Evolutionary conservation across 2,888 invertebrate genomes (phyloP).

Genomic region (Macrophya alboannulata): DNA sequence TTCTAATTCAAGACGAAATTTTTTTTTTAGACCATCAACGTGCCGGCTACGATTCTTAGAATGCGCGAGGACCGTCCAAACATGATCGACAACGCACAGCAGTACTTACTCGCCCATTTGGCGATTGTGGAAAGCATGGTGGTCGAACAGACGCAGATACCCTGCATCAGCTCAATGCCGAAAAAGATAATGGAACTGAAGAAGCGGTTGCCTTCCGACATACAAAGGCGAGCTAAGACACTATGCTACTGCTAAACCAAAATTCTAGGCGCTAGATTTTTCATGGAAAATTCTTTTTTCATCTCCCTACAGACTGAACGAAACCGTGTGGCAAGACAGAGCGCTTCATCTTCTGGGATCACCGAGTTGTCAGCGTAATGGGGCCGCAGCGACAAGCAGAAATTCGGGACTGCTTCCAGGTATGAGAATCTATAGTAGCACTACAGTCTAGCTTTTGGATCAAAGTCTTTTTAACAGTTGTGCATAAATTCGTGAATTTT

Average conservation of each 20-base stretch:
- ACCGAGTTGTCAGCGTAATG: conserved; percentile 61
- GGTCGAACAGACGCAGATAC: conserved; percentile 75
- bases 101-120: conserved; percentile 80
- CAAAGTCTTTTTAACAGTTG: not conserved
- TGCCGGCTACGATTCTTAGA: conserved; percentile 65
- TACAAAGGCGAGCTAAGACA: conserved; percentile 73
- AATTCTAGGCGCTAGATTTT: not conserved
- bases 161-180: conserved; percentile 74
- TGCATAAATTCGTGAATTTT: not conserved
- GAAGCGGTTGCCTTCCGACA: conserved; percentile 67
- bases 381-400: conserved; percentile 76
- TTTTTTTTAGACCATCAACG: conserved; percentile 66
- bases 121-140: conserved; percentile 79
- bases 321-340: conserved; percentile 79
- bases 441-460: not conserved
- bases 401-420: conserved; percentile 77
- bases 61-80: conserved; percentile 70
- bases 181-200: conserved; percentile 69
- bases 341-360: conserved; percentile 71
- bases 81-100: conserved; percentile 76
- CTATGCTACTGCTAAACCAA: not conserved
- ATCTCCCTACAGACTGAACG: conserved; percentile 67
- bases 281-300: not conserved
- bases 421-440: conserved; percentile 58
- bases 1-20: not conserved